Evolutionary conservation across 1,140 invertebrate species (phyloP).

Genomic region (Drosophila nannoptera): DNA sequence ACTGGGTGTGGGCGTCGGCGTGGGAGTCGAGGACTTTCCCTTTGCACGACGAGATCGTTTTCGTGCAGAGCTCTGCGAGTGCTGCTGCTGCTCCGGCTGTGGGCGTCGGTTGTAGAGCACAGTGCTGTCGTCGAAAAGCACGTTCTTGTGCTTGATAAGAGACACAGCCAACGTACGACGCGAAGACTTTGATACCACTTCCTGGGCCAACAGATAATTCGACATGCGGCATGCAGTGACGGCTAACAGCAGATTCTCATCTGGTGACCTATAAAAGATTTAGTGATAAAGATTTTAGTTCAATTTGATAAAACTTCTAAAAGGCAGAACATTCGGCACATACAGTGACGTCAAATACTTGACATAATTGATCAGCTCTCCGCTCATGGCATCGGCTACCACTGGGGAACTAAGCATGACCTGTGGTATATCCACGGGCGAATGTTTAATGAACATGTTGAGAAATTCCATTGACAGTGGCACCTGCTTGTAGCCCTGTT

Average conservation of each 20-base stretch:
- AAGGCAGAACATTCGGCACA: conserved; percentile 19
- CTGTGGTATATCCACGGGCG: conserved; percentile 61
- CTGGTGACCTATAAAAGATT: conserved; percentile 48
- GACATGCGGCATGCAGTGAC: conserved; percentile 76
- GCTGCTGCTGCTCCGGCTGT: conserved; percentile 31
- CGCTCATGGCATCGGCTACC: conserved; percentile 73
- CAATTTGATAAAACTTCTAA: too few species aligned
- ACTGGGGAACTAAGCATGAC: conserved; percentile 73
- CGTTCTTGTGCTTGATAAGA: conserved; percentile 73
- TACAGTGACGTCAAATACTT: conserved; percentile 66
- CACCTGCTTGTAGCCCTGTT: conserved; percentile 68
- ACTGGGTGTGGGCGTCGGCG: conserved; percentile 40
- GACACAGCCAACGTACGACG: conserved; percentile 62
- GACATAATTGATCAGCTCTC: conserved; percentile 71
- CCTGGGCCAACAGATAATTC: conserved; percentile 72
- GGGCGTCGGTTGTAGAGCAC: conserved; percentile 65
- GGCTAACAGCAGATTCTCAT: conserved; percentile 66
- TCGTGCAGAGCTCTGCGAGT: neutral
- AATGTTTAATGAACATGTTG: conserved; percentile 74
- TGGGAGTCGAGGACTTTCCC: conserved; percentile 16
- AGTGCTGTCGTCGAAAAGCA: conserved; percentile 73
- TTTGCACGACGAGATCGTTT: conserved; percentile 40
- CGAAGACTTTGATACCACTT: conserved; percentile 56
- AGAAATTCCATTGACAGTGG: conserved; percentile 71
- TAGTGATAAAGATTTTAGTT: too few species aligned